These are phyloP conservation scores for Eciton burchellii DNA, from an alignment of 1,140 invertebrate species.

Conservation along the genomic window DNA sequence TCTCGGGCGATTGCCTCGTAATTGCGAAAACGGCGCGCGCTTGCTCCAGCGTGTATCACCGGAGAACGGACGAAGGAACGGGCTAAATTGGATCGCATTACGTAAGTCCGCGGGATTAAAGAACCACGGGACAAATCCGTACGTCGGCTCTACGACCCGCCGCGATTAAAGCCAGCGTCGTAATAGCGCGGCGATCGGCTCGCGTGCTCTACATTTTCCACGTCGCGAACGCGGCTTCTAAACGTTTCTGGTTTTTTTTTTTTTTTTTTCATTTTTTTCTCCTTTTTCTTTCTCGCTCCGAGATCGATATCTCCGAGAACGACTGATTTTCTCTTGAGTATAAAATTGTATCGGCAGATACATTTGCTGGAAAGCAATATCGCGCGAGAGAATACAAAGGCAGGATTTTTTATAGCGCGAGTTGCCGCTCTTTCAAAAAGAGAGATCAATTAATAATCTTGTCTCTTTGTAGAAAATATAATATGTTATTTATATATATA, in stretches of 20 bases:
- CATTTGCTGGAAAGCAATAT: too few relatives aligned
- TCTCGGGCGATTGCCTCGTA: slow-evolving; percentile 63
- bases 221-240: background rate
- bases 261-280: too few relatives aligned
- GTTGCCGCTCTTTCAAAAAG: too few relatives aligned
- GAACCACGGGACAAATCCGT: slow-evolving; percentile 73
- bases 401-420: too few relatives aligned
- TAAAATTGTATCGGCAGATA: too few relatives aligned
- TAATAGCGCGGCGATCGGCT: background rate
- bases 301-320: background rate
- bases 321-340: background rate
- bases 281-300: too few relatives aligned
- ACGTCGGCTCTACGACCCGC: slow-evolving; percentile 59
- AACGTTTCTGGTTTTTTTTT: background rate
- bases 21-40: slow-evolving; percentile 57
- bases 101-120: slow-evolving; percentile 72
- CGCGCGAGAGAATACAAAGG: too few relatives aligned
- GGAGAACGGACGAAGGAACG: slow-evolving; percentile 68
- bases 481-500: too few relatives aligned
- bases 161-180: slow-evolving; percentile 30
- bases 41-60: slow-evolving; percentile 44
- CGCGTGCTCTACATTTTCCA: slow-evolving; percentile 16
- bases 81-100: slow-evolving; percentile 74
- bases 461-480: too few relatives aligned
- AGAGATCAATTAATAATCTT: too few relatives aligned